Percentiles rank a stretch among this genome's conserved stretches.
Conservation (phyloP, 2,888 invertebrate species). For the Ornithoptera priamus region DNA sequence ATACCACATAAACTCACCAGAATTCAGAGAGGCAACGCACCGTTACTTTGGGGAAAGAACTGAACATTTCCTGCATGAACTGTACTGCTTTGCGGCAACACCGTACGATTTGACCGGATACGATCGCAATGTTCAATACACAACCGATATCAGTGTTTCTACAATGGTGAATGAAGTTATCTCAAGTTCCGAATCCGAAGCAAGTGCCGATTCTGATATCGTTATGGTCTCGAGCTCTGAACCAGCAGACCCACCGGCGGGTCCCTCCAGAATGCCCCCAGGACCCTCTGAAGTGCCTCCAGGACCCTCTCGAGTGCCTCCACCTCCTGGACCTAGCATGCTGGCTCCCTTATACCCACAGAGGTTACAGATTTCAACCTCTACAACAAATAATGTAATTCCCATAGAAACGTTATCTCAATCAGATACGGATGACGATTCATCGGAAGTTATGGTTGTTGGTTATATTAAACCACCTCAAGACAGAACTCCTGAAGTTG, state of each 20-base stretch:
- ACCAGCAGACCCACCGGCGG: slow-evolving; percentile 46
- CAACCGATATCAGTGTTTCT: slow-evolving; percentile 76
- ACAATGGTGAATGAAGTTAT: slow-evolving; percentile 79
- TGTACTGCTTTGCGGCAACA: slow-evolving; percentile 91
- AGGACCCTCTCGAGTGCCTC: neutral
- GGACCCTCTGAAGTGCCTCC: neutral
- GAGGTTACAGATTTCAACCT: slow-evolving; percentile 48
- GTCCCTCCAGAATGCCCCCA: slow-evolving; percentile 40
- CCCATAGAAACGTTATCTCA: slow-evolving; percentile 73
- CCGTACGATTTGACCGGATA: slow-evolving; percentile 92
- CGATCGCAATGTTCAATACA: slow-evolving; percentile 85
- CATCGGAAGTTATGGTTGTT: slow-evolving; percentile 81
- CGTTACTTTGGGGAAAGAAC: slow-evolving; percentile 86
- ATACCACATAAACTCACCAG: slow-evolving; percentile 83
- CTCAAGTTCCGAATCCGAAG: slow-evolving; percentile 62
- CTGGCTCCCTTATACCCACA: slow-evolving; percentile 53
- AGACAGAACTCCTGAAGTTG: slow-evolving; percentile 83
- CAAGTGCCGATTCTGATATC: slow-evolving; percentile 62
- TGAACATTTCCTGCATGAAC: slow-evolving; percentile 93
- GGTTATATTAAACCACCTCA: slow-evolving; percentile 84
- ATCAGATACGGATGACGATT: slow-evolving; percentile 72
- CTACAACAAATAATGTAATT: slow-evolving; percentile 52
- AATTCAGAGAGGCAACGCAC: slow-evolving; percentile 85
- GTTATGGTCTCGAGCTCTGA: slow-evolving; percentile 60
- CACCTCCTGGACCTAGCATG: neutral